Base-by-base conservation (phyloP, 2,113 vertebrate genomes). In the Hylia prasina region DNA sequence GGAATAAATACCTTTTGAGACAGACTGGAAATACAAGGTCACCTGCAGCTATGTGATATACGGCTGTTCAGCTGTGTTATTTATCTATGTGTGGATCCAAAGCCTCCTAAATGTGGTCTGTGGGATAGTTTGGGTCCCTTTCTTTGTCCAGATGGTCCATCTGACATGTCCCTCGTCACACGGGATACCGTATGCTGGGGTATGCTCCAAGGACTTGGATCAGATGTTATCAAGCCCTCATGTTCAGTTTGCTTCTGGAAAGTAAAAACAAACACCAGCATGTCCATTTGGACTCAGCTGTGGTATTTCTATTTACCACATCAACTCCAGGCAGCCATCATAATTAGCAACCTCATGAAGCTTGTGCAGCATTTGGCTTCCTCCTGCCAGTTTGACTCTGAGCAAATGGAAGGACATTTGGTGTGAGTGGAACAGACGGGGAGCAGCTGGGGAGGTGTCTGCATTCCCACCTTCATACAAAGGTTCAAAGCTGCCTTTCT, bases 361-460 rank as follows among this genome's bases (percentile, higher is more conserved):
- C 78, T 89, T 71, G 44, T 78, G 83, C 91, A 96, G 64, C 97
- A 91, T 98, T 98, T 98, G 98, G 96, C 97, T 81, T 22, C 87
- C 91, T 90, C 69, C 90, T 94, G 95, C 93, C 94, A 94, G 42
- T 97, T 91, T 95, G 92, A 87, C 87, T 97, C 81, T 72, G 79
- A 98, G 95, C 98, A 98, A 98, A 98, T 12, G 90, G 97, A 76
- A 96, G 76, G 76, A 94, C 94, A 82, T 91, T 95, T 93, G 90
- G 89, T 90, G 93, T 1, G 6, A 68, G 24, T 20, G 45, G 56
- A 93, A 89, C 97, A 97, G 93, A 96, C 56, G 6, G 95, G 48
- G 48, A 96, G 92, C 91, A 97, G 87, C 81, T 91, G 80, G 82
- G 11, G 89, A 88, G 93, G 96, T 93, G 89, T 87, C 76, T 91